Percentiles rank a stretch among this genome's conserved stretches.
Conservation (phyloP, 2,797 vertebrate genomes). For the Sitta carolinensis region DNA sequence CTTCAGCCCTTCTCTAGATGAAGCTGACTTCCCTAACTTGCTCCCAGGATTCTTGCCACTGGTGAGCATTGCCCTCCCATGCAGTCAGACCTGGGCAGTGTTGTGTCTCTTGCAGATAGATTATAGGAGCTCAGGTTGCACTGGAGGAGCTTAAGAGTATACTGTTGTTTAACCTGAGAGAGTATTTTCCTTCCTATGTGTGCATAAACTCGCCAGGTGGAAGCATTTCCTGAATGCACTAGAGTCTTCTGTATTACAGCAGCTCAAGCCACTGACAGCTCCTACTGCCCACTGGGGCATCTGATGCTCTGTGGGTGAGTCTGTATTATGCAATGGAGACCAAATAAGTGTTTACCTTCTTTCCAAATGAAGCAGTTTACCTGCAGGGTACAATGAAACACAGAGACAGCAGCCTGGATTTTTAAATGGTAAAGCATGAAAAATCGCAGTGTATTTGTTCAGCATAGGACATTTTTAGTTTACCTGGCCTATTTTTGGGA, state of each 20-base stretch:
- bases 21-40: neutral
- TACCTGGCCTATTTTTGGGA: neutral
- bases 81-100: rapidly evolving
- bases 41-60: neutral
- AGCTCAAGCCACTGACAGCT: neutral
- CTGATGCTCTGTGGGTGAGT: neutral
- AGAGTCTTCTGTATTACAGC: neutral
- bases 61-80: neutral
- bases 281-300: neutral
- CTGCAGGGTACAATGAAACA: neutral
- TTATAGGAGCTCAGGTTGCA: neutral
- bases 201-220: neutral
- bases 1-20: neutral
- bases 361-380: neutral
- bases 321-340: neutral
- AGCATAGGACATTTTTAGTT: neutral
- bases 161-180: neutral
- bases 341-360: neutral
- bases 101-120: neutral
- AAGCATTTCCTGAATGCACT: neutral
- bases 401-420: neutral
- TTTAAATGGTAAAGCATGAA: neutral
- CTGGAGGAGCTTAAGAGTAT: neutral
- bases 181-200: neutral
- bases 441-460: neutral